Conservation (phyloP, 1,140 invertebrate species). For the Anastrepha ludens region DNA sequence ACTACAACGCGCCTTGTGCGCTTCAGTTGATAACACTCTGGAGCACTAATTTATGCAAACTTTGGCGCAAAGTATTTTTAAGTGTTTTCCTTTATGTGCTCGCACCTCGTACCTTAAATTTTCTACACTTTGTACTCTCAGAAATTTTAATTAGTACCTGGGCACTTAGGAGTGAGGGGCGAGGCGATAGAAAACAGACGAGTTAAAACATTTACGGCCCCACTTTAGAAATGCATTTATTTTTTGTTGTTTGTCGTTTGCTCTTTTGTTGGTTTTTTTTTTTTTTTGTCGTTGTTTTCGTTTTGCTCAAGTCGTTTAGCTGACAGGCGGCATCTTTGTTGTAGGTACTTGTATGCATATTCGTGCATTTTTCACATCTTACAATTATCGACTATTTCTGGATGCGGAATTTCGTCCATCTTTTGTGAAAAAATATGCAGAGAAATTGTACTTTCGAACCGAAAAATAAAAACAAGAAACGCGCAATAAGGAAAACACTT, state of each 20-base stretch:
- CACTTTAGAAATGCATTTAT: background rate
- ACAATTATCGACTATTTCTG: conserved; percentile 38
- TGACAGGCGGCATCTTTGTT: conserved; percentile 10
- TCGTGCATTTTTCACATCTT: background rate
- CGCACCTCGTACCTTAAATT: background rate
- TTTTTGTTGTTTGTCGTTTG: background rate
- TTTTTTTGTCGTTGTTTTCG: background rate
- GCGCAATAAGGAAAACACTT: conserved; percentile 9
- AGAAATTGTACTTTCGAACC: background rate
- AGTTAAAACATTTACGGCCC: background rate
- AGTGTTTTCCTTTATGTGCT: background rate
- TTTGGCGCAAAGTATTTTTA: background rate
- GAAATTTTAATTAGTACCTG: background rate
- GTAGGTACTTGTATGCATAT: background rate
- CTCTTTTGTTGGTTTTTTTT: background rate
- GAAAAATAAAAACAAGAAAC: background rate
- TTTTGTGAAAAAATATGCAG: background rate
- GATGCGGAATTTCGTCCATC: conserved; percentile 27
- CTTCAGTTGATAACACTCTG: background rate
- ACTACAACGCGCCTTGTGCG: background rate
- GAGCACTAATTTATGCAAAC: background rate
- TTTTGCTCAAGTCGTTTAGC: background rate
- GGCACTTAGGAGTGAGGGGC: background rate
- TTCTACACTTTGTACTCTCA: conserved; percentile 2
- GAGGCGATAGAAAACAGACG: background rate